Percentiles rank a stretch among this genome's conserved stretches.
Conservation (phyloP, 2,797 vertebrate genomes). For the Pelodytes ibericus region DNA sequence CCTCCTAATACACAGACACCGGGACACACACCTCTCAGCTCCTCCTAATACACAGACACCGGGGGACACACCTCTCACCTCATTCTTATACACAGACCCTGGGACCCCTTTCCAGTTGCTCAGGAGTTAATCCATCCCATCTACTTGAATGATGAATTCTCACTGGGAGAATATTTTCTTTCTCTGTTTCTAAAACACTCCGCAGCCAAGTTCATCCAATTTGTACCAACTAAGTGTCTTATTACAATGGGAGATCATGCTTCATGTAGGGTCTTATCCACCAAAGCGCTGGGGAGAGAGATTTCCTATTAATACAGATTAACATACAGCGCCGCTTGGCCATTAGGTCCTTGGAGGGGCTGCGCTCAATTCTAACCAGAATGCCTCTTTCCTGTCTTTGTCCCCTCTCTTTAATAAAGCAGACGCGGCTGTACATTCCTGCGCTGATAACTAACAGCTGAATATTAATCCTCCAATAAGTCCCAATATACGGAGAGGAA, state of each 20-base stretch:
- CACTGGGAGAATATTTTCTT: slow-evolving; percentile 3
- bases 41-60: too few relatives aligned
- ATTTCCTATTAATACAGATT: slow-evolving; percentile 44
- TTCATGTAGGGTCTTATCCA: slow-evolving; percentile 18
- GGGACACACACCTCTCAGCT: too few relatives aligned
- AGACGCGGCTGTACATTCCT: slow-evolving; percentile 41
- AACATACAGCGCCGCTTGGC: neutral
- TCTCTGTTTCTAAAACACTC: neutral
- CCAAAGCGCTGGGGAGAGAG: slow-evolving; percentile 7
- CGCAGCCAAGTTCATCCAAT: slow-evolving; percentile 25
- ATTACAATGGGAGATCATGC: slow-evolving; percentile 48
- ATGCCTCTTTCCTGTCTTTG: slow-evolving; percentile 8
- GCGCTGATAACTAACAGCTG: slow-evolving; percentile 1
- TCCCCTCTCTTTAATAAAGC: slow-evolving; percentile 16
- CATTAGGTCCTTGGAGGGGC: slow-evolving; percentile 30
- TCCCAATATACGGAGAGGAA: neutral
- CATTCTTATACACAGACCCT: too few relatives aligned
- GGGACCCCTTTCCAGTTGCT: neutral
- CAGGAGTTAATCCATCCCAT: slow-evolving; percentile 12
- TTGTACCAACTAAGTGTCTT: slow-evolving; percentile 40
- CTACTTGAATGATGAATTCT: slow-evolving; percentile 9
- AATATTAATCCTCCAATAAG: slow-evolving; percentile 48
- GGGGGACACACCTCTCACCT: too few relatives aligned
- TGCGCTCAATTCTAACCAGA: slow-evolving; percentile 32
- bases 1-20: too few relatives aligned